Evolutionary conservation across 2,797 vertebrate species (phyloP), one percentile per base, ranked within the genome.

Genomic region (Muscicapa comitata): DNA sequence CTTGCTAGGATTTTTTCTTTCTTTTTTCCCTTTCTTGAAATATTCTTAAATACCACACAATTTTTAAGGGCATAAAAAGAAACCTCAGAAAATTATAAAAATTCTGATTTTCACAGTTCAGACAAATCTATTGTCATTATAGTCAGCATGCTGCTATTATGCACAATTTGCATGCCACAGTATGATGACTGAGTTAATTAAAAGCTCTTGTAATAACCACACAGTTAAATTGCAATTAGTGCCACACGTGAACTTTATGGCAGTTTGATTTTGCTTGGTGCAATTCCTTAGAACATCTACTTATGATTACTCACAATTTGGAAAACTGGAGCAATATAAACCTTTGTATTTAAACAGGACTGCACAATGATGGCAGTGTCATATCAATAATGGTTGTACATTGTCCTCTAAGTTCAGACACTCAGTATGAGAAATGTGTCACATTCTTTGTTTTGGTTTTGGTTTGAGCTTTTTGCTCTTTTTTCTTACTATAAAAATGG

Each of bases 181-280:
- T 93, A 93, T 89, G 84, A 94, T 71, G 73, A 92, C 71, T 94
- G 72, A 67, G 71, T 96, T 97, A 95, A 96, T 96, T 97, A 95
- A 95, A 95, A 95, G 90, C 86, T 89, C 86, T 93, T 92, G 80
- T 91, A 96, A 95, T 94, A 95, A 92, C 92, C 63, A 80, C 2
- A 5, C 80, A 96, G 90, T 96, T 97, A 96, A 97, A 94, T 72
- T 79, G 72, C 88, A 97, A 95, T 97, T 95, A 94, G 88, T 92
- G 94, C 74, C 78, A 90, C 77, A 76, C 59, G 63, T 63, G 92
- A 95, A 95, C 71, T 96, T 95, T 82, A 96, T 25, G 71, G 80
- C 86, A 96, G 77, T 58, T 93, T 87, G 63, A 92, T 93, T 89
- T 87, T 77, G 16, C 59, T 71, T 42, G 3, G 59, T 92, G 53